Base-by-base conservation (phyloP, 2,888 invertebrate genomes). In the Cartodere bifasciata region DNA sequence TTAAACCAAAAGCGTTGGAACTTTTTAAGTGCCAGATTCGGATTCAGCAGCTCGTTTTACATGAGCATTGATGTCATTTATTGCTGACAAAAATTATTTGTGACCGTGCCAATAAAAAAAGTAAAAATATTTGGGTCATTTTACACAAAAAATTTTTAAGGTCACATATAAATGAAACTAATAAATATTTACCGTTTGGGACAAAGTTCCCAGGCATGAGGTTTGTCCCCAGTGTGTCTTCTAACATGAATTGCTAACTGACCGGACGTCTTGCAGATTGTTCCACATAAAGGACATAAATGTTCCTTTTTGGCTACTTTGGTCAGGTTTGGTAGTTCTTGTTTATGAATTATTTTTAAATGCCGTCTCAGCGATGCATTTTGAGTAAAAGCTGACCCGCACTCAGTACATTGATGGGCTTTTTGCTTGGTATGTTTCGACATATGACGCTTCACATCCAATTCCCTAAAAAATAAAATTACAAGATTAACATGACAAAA, bases 361-460 rank as follows among this genome's bases (percentile, higher is more conserved):
- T 50, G 50, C 27, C 40, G 42, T 4, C 44, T 35, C 24, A 51
- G 38, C 4, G 43, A 44, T 23, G 48, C 49, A 7, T 47, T 47
- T 25, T 51, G 50, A 3, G 46, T 49, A 36, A 48, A 51, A 3
- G 41, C 35, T 17, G 41, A 35, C n/a, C 37, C 31, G 33, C 51
- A 51, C 20, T 43, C 35, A 6, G 36, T 16, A 34, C 51, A 51
- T 13, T 26, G 30, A 32, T 42, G 46, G 2, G 51, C 49, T 35
- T 47, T 47, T 13, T 36, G 38, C 6, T 48, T 49, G 12, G 45
- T 48, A 36, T 52, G 52, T 17, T 27, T 37, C 2, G 44, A 44
- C 47, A 50, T 48, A 31, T 53, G 54, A 4, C 52, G 37, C 40
- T 49, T 48, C 12, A 54, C 52, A 39, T 51, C 51, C 14, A 42